Percentiles rank a stretch among this genome's conserved stretches.
Evolutionary conservation across 2,113 vertebrate species (phyloP).

Genomic region (Gobius niger): DNA sequence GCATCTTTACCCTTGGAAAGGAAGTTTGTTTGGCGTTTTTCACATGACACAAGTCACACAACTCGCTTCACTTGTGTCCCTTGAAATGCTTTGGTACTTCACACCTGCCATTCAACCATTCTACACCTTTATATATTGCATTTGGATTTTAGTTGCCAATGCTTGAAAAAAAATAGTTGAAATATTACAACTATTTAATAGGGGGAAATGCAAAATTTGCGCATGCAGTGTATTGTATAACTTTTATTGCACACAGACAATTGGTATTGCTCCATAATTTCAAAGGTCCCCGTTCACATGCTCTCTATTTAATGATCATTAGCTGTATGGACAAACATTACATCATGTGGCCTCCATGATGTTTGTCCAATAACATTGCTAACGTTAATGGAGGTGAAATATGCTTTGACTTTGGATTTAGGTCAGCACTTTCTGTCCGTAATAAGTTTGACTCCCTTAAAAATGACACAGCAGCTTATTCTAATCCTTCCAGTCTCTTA

Average conservation of each 20-base stretch:
- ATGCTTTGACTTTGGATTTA: not conserved
- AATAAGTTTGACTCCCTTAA: conserved; percentile 41
- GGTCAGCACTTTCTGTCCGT: conserved; percentile 7
- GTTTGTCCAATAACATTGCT: not conserved
- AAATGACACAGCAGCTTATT: conserved; percentile 25
- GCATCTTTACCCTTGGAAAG: conserved; percentile 30
- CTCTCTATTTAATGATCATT: conserved; percentile 1
- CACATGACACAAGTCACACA: too few relatives aligned
- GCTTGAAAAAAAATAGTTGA: too few relatives aligned
- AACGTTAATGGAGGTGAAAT: not conserved
- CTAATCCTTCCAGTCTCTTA: conserved; percentile 38
- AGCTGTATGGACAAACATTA: conserved; percentile 4
- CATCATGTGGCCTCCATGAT: not conserved
- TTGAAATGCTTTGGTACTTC: conserved; percentile 21
- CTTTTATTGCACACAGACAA: not conserved
- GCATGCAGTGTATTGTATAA: not conserved
- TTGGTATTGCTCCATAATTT: conserved; percentile 1
- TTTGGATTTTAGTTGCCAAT: too few relatives aligned
- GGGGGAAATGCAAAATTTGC: not conserved
- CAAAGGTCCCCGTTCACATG: conserved; percentile 1
- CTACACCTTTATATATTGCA: too few relatives aligned
- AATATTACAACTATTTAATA: too few relatives aligned
- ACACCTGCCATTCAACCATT: not conserved
- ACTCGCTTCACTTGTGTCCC: conserved; percentile 12
- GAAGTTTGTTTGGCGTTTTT: too few relatives aligned